Base-by-base conservation (phyloP, 1,140 invertebrate species). In the Theocolax elegans region DNA sequence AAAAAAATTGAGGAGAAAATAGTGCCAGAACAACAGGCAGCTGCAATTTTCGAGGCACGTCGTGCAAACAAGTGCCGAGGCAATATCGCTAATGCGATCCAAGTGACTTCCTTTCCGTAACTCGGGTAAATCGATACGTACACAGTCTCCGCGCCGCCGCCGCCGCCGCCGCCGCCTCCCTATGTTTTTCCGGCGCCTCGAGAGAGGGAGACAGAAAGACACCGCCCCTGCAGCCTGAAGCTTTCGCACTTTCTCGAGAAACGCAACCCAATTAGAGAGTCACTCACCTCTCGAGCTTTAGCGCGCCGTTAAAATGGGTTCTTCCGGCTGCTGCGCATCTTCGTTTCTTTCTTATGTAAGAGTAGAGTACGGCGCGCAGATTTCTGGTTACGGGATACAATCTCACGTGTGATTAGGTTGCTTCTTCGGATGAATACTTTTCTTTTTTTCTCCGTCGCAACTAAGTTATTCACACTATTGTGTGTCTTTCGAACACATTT, bases 221-320 rank as follows among this genome's bases (percentile, higher is more conserved):
- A n/a, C n/a, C n/a, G n/a, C n/a, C n/a, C n/a, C n/a, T n/a, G n/a
- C n/a, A n/a, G n/a, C n/a, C n/a, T n/a, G n/a, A n/a, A n/a, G n/a
- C n/a, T n/a, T n/a, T n/a, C n/a, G n/a, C n/a, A n/a, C 27, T 27
- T 21, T 51, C 58, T 70, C 48, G 13, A 79, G 74, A 75, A 74
- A 63, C 71, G 70, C 74, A 69, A 76, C 71, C 73, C 76, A 77
- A 79, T 79, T 79, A 78, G 74, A 35, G 56, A 73, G 75, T 72
- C 72, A 73, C 72, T 74, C 74, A 75, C 66, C 74, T 67, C 70
- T 72, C n/a, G 19, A 3, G 19, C 31, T n/a, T 2, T 1, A 12
- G 44, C 8, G n/a, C 35, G 15, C 17, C 13, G 13, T 35, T n/a
- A 19, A 40, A 40, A 19, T 23, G 10, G 4, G 13, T 3, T 19